Conservation (phyloP, 2,888 invertebrate genomes). For the Limnephilus lunatus region DNA sequence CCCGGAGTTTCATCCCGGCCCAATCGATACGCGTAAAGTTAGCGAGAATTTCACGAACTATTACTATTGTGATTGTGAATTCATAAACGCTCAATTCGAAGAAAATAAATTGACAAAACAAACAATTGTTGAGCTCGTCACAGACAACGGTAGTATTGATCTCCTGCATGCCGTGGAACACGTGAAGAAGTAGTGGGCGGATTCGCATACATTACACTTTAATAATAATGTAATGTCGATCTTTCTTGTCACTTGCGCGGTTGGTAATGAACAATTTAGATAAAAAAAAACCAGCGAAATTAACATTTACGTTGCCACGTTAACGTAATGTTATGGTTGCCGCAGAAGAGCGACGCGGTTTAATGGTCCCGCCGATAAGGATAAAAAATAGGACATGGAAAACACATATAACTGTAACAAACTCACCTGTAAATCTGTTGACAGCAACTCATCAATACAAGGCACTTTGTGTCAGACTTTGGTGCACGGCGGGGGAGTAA, state of each 20-base stretch:
- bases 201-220: neutral
- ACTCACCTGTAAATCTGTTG: conserved; percentile 57
- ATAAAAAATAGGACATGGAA: neutral
- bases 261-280: neutral
- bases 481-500: conserved; percentile 30
- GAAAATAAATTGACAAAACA: conserved; percentile 23
- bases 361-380: neutral
- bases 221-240: neutral
- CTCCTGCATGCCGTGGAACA: neutral
- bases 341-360: neutral
- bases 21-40: neutral
- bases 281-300: neutral
- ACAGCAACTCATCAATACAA: conserved; percentile 56
- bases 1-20: neutral
- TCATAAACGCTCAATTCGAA: neutral
- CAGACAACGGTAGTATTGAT: conserved; percentile 30
- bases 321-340: neutral
- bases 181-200: conserved; percentile 39
- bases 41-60: neutral
- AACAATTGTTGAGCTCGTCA: conserved; percentile 33
- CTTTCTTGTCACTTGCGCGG: neutral
- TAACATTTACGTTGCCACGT: neutral
- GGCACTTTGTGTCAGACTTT: conserved; percentile 63
- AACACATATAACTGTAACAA: neutral
- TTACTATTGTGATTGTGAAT: neutral